Percentiles rank a stretch among this genome's conserved stretches.
phyloP scores from a whole-genome alignment of 2,797 vertebrate species.

The Enteromius anoplus region DNA sequence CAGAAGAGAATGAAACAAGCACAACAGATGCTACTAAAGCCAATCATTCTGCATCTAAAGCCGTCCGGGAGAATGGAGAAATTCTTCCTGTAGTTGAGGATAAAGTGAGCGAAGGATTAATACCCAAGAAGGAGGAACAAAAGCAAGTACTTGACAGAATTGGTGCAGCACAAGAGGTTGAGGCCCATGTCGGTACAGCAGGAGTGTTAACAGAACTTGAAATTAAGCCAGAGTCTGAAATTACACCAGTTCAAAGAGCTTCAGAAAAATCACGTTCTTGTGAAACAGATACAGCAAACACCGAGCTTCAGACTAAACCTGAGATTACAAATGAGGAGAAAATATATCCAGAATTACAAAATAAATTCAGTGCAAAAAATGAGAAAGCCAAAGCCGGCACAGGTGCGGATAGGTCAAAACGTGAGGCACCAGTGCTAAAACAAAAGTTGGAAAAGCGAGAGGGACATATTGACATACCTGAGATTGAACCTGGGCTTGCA shows the following conservation, averaged over 20 bases:
- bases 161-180: not conserved
- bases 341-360: not conserved
- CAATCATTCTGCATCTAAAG: not conserved
- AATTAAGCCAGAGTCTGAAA: constrained; percentile 35
- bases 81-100: constrained; percentile 2
- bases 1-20: not conserved
- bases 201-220: constrained; percentile 16
- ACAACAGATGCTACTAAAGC: not conserved
- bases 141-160: constrained; percentile 34
- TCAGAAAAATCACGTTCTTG: not conserved
- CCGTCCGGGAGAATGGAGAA: not conserved
- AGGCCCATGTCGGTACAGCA: not conserved
- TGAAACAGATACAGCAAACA: constrained; percentile 7
- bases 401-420: not conserved
- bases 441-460: constrained; percentile 8
- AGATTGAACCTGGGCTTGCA: constrained; percentile 7
- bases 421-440: not conserved
- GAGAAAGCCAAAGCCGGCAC: not conserved
- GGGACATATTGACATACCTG: not conserved
- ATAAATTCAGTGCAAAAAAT: not conserved
- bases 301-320: constrained; percentile 22
- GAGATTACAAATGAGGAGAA: not conserved
- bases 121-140: constrained; percentile 33
- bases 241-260: constrained; percentile 22
- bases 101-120: constrained; percentile 12